These are phyloP conservation scores for Lepidostoma basale DNA, from an alignment of 1,140 invertebrate species.

Conservation along the genomic window DNA sequence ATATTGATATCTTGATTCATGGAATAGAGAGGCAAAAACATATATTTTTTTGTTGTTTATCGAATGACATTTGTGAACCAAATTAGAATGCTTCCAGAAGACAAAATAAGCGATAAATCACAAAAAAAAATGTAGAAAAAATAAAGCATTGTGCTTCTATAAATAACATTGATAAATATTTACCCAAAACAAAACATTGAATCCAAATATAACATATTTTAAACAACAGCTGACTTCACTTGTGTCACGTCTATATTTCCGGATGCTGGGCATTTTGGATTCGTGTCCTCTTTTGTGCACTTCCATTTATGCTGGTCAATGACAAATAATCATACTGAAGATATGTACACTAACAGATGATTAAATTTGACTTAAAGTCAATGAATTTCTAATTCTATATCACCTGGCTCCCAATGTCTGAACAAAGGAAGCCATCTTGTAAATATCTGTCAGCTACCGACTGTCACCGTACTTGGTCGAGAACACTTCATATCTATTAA, in stretches of 20 bases:
- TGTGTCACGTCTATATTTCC: constrained; percentile 82
- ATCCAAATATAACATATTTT: constrained; percentile 96
- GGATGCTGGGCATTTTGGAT: constrained; percentile 53
- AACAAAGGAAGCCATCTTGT: constrained; percentile 38
- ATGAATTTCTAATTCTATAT: constrained; percentile 28
- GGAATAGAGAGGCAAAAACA: no score
- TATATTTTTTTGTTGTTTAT: no score
- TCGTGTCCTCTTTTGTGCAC: constrained; percentile 20
- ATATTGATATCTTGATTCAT: no score
- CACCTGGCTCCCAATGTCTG: constrained; percentile 31
- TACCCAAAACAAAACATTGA: constrained; percentile 98
- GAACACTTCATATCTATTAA: no score
- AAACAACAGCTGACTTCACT: constrained; percentile 96
- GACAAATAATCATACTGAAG: constrained; percentile 32
- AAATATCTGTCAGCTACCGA: constrained; percentile 23
- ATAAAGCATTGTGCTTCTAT: background rate
- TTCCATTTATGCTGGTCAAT: constrained; percentile 13
- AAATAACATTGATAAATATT: constrained; percentile 53
- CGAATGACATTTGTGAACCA: constrained; percentile 33
- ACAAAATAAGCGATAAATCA: background rate
- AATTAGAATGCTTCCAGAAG: constrained; percentile 23
- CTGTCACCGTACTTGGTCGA: background rate
- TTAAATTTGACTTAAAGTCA: constrained; percentile 10
- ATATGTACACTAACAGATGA: constrained; percentile 34
- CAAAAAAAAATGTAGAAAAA: background rate